Conservation (phyloP, 2,888 invertebrate species). For the Lasioglossum villosulum region DNA sequence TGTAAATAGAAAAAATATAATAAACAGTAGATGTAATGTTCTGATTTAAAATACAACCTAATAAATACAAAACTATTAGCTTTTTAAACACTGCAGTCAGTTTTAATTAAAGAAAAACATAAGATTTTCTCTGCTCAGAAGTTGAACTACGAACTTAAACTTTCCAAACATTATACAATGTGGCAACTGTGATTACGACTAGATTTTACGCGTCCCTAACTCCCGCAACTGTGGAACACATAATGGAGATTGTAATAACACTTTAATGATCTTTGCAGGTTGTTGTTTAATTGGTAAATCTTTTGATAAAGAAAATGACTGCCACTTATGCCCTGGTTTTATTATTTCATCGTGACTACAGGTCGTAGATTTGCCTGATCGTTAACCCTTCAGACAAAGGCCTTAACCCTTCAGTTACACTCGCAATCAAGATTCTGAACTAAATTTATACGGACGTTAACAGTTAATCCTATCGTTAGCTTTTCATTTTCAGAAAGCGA, state of each 20-base stretch:
- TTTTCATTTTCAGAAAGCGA: neutral
- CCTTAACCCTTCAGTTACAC: neutral
- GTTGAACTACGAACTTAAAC: neutral
- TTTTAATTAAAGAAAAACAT: neutral
- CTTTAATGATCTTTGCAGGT: neutral
- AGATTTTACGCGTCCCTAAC: neutral
- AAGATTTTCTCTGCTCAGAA: neutral
- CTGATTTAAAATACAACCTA: neutral
- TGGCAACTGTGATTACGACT: neutral
- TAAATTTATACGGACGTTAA: neutral
- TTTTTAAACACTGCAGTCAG: neutral
- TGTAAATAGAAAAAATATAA: neutral
- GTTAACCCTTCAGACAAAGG: neutral
- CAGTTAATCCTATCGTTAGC: neutral
- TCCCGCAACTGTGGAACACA: neutral
- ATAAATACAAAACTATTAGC: neutral
- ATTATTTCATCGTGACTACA: neutral
- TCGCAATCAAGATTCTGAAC: constrained; percentile 2
- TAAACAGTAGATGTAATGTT: too few relatives aligned
- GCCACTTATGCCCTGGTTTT: neutral
- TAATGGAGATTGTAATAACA: neutral
- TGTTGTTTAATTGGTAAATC: neutral
- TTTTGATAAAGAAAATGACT: neutral
- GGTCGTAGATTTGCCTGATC: neutral
- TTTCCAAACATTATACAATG: neutral